These are phyloP conservation scores for Pelochelys cantorii DNA, from an alignment of 2,797 vertebrate genomes.

Conservation along the genomic window DNA sequence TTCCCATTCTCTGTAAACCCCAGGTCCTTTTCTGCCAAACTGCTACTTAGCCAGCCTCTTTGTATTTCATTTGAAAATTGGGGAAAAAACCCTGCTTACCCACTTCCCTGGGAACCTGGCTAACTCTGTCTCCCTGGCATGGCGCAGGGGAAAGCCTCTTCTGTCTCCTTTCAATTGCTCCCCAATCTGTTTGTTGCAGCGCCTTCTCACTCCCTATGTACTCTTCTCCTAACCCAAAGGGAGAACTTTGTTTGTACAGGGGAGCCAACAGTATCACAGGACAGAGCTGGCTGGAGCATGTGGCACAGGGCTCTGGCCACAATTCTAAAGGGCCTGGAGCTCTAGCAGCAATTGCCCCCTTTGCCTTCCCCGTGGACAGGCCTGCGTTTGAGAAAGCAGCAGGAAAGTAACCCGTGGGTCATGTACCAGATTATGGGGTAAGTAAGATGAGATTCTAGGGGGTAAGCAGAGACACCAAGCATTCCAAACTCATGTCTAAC, in stretches of 20 bases:
- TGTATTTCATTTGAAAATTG: neutral
- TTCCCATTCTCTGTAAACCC: no score
- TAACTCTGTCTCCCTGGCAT: neutral
- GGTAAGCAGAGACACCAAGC: neutral
- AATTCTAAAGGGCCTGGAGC: no score
- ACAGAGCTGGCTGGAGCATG: no score
- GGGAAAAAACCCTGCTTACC: neutral
- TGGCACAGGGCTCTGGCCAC: no score
- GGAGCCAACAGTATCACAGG: no score
- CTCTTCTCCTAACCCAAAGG: neutral
- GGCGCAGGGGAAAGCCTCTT: neutral
- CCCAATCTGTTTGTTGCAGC: neutral
- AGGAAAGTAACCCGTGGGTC: neutral
- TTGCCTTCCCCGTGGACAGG: no score
- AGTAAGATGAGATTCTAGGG: neutral
- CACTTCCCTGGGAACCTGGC: neutral
- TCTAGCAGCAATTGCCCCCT: no score
- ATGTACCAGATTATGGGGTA: neutral
- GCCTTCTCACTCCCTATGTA: neutral
- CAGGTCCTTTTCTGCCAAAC: no score
- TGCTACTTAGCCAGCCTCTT: neutral
- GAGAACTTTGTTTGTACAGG: neutral
- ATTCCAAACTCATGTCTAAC: no score
- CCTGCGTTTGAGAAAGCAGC: neutral
- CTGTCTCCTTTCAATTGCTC: neutral